Base-by-base conservation (phyloP, 2,113 vertebrate genomes). In the Dipodomys ordii region DNA sequence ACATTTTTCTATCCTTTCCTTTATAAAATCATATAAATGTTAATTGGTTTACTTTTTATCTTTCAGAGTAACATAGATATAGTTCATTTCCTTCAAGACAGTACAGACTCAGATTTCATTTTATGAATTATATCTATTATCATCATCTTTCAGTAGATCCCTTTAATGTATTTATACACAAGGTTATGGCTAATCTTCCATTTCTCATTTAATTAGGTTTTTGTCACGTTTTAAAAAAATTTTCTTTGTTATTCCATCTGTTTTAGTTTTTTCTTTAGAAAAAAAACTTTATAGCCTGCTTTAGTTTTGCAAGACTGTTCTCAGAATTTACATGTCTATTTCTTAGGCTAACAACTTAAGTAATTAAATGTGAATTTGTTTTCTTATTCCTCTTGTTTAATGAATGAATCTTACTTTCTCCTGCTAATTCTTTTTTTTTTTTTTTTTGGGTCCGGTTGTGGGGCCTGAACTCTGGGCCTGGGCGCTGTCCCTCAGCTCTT, bases 51-150 rank as follows among this genome's bases (percentile, higher is more conserved):
- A 32, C 3, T n/a, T 87, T 81, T 86, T 90, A 35, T 62, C 3
- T 71, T 91, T 94, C 60, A 11, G 27, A 88, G 19, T 82, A 35
- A 27, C 25, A 57, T 23, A 49, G 2, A 39, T 71, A n/a, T 65
- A 71, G 7, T 76, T 64, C 6, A 83, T 72, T 49, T 83, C 18
- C 27, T 83, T 72, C 39, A 72, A 44, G 30, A 9, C 27, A 64
- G 13, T 28, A 13, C 25, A 91, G 65, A 69, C 6, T 60, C 74
- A 18, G 20, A 86, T 22, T 69, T 87, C 69, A 62, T 87, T 87
- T 83, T 87, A 27, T 77, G n/a, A 83, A n/a, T 83, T 77, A 91
- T 65, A 78, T 83, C 32, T 27, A 35, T 49, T 46, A 64, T 77
- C 77, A 28, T 82, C 27, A 60, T 74, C 27, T 81, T 44, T 89